These are phyloP conservation scores for Caenorhabditis elegans DNA, from an alignment of 1,140 invertebrate genomes.

Conservation along the genomic window DNA sequence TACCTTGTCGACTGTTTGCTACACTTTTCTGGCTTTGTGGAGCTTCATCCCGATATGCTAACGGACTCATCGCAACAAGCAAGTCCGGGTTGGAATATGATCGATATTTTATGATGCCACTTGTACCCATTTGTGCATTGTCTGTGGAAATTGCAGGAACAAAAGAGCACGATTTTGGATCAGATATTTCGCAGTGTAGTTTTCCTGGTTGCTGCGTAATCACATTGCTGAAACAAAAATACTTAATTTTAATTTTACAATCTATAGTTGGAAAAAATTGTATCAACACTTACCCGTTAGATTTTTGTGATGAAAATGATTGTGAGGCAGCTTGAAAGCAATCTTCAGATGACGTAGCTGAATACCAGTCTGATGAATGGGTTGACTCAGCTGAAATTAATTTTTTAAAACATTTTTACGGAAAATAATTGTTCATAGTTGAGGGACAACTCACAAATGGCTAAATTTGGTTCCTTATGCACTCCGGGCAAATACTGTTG, in stretches of 20 bases:
- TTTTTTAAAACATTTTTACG: neutral
- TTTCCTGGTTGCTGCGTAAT: neutral
- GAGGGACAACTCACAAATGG: conserved; percentile 10
- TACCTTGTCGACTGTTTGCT: neutral
- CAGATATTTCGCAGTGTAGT: neutral
- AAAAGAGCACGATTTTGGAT: neutral
- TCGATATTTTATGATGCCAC: neutral
- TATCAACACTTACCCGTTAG: neutral
- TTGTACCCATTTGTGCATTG: neutral
- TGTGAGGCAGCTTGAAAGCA: neutral
- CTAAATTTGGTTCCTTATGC: neutral
- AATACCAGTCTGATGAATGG: neutral
- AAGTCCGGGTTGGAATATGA: neutral
- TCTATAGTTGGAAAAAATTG: too few relatives aligned
- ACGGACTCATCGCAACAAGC: neutral
- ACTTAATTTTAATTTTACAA: neutral
- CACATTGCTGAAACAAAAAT: neutral
- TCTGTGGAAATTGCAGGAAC: neutral
- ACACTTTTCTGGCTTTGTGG: neutral
- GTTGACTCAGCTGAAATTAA: neutral
- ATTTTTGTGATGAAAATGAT: neutral
- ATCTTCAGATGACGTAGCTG: conserved; percentile 7
- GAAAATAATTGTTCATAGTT: neutral
- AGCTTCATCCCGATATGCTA: neutral
- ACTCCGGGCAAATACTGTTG: neutral